Base-by-base conservation (phyloP, 92 coral and sea anemone species). In the Actinostola sp. region DNA sequence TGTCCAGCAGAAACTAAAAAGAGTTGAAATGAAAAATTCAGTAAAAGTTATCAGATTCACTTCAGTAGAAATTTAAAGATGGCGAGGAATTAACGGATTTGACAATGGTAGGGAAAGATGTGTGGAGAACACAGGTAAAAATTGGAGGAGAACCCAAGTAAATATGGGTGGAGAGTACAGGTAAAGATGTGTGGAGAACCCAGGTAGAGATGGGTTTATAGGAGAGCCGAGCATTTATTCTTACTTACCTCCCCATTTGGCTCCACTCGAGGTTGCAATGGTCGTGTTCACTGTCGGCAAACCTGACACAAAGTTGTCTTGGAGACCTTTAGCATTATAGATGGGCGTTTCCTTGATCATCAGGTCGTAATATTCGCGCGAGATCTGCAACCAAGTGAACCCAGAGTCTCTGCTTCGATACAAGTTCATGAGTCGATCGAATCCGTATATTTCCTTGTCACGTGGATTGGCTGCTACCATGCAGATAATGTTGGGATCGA, bases 161-260 rank as follows among this genome's bases (percentile, higher is more conserved):
- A n/a, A n/a, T n/a, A n/a, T n/a, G n/a, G n/a, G n/a, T n/a, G n/a
- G n/a, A n/a, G n/a, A n/a, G n/a, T n/a, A n/a, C n/a, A n/a, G n/a
- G n/a, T n/a, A n/a, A n/a, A n/a, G n/a, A n/a, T n/a, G n/a, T n/a
- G n/a, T n/a, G n/a, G n/a, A n/a, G n/a, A n/a, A n/a, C n/a, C n/a
- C n/a, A n/a, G n/a, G n/a, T n/a, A n/a, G n/a, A n/a, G n/a, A n/a
- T n/a, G n/a, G n/a, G n/a, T n/a, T n/a, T n/a, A n/a, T n/a, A n/a
- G n/a, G n/a, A n/a, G n/a, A n/a, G n/a, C n/a, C 6, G 42, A 36
- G 42, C 4, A 36, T 36, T 11, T 36, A 36, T 36, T 20, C 6
- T 19, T 8, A 27, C 71, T 30, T 63, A 91, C 97, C 98, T 79
- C 97, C 90, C 97, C 98, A 94, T 15, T 81, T 81, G 33, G 70